phyloP scores from a whole-genome alignment of 2,888 invertebrate species.

The Piscicola geometra region DNA sequence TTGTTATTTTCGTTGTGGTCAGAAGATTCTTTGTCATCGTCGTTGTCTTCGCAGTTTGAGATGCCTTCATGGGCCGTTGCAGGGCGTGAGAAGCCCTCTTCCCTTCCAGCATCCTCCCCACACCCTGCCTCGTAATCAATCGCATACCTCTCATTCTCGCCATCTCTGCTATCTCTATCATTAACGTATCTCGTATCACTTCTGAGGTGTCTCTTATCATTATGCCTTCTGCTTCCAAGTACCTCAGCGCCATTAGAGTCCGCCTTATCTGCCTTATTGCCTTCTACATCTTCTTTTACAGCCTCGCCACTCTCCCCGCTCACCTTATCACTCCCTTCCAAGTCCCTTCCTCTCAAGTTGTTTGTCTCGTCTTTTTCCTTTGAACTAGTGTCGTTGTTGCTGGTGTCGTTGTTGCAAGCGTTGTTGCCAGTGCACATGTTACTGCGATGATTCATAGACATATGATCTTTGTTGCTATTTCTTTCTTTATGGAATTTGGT shows the following conservation, averaged over 20 bases:
- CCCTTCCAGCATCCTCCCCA: neutral
- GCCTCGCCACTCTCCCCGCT: too few species aligned
- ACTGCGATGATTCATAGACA: too few species aligned
- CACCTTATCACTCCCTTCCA: neutral
- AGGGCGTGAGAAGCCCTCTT: neutral
- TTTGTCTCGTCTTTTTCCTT: neutral
- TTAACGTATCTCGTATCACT: neutral
- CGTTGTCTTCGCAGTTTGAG: neutral
- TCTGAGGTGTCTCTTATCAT: neutral
- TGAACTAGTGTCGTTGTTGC: neutral
- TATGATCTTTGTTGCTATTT: too few species aligned
- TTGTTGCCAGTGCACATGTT: neutral
- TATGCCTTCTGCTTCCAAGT: neutral
- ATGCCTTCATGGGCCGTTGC: neutral
- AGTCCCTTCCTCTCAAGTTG: neutral
- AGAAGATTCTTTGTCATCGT: neutral
- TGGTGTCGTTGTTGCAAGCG: slow-evolving; percentile 3
- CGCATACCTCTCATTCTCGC: neutral
- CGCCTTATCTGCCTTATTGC: slow-evolving; percentile 3
- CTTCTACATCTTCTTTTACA: neutral
- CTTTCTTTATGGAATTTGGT: too few species aligned
- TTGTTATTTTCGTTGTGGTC: neutral
- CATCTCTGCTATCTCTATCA: neutral
- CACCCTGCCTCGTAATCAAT: neutral
- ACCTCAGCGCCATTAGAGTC: slow-evolving; percentile 1